A percentile compares a stretch with the other conserved stretches of the same genome.
These are phyloP conservation scores for Blera fallax DNA, from an alignment of 2,888 invertebrate species.

Conservation along the genomic window DNA sequence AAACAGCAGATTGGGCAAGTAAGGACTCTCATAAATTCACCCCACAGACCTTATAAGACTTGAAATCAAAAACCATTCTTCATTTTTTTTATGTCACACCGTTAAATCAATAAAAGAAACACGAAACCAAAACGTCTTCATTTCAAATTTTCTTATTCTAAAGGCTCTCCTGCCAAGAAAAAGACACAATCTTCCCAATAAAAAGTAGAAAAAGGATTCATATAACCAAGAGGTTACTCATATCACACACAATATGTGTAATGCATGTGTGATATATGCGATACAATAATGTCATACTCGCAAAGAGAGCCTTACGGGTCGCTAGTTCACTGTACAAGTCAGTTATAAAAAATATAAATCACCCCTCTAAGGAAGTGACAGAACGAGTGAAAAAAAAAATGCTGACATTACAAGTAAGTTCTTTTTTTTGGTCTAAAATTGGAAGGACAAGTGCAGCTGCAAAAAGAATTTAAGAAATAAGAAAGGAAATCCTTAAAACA, in stretches of 20 bases:
- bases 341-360: conserved; percentile 66
- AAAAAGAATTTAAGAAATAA: conserved; percentile 28
- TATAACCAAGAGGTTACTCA: conserved; percentile 31
- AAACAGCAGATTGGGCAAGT: neutral
- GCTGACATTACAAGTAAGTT: conserved; percentile 53
- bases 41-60: neutral
- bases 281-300: conserved; percentile 46
- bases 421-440: conserved; percentile 32
- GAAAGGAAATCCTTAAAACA: conserved; percentile 66
- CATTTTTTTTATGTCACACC: conserved; percentile 20
- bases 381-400: conserved; percentile 33
- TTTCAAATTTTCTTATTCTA: conserved; percentile 21
- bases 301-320: conserved; percentile 51
- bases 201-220: conserved; percentile 42
- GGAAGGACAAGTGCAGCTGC: conserved; percentile 70
- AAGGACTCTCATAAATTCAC: conserved; percentile 14
- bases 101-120: conserved; percentile 36
- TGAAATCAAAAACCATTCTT: conserved; percentile 23
- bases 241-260: conserved; percentile 4
- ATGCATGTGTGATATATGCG: conserved; percentile 61
- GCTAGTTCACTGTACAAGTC: conserved; percentile 50
- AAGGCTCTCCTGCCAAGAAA: neutral
- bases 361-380: conserved; percentile 48
- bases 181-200: neutral
- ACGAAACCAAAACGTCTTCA: conserved; percentile 46